Conservation (phyloP, 2,797 vertebrate genomes). For the Sebastes umbrosus region DNA sequence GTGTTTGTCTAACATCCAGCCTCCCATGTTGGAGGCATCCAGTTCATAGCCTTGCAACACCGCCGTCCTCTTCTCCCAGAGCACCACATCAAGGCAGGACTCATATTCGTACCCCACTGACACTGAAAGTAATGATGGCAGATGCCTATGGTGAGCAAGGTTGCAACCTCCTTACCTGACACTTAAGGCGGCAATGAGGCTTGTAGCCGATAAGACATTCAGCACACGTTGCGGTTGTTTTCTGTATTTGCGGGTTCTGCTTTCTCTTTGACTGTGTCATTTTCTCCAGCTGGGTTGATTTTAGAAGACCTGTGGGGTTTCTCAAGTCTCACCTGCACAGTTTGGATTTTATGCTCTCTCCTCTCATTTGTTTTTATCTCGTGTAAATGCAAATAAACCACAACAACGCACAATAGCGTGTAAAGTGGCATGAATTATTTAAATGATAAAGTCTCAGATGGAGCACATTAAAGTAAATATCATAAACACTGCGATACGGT, state of each 20-base stretch:
- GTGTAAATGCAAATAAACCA: conserved; percentile 61
- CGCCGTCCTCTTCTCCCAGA: conserved; percentile 97
- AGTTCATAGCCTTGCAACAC: conserved; percentile 94
- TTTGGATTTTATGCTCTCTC: conserved; percentile 51
- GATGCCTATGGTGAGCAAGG: conserved; percentile 52
- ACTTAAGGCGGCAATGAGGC: conserved; percentile 60
- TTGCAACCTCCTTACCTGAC: conserved; percentile 51
- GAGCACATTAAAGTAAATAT: conserved; percentile 47
- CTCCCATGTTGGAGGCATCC: conserved; percentile 95
- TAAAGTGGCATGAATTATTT: conserved; percentile 49
- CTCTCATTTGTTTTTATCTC: conserved; percentile 62
- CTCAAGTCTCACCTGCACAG: conserved; percentile 48
- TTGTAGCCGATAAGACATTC: conserved; percentile 35
- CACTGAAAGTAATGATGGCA: conserved; percentile 84
- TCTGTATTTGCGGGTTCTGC: conserved; percentile 18
- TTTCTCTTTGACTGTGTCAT: conserved; percentile 51
- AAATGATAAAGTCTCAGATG: conserved; percentile 43
- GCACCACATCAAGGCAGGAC: conserved; percentile 93
- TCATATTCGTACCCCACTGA: conserved; percentile 99
- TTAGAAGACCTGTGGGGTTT: conserved; percentile 60
- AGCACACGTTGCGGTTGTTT: conserved; percentile 12
- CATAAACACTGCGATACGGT: conserved; percentile 25
- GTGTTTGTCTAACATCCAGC: conserved; percentile 96
- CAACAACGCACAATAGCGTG: neutral
- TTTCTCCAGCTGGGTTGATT: conserved; percentile 68